Evolutionary conservation across 92 coral and sea anemone genomes (phyloP).

Genomic region (Meandrina meandrites): DNA sequence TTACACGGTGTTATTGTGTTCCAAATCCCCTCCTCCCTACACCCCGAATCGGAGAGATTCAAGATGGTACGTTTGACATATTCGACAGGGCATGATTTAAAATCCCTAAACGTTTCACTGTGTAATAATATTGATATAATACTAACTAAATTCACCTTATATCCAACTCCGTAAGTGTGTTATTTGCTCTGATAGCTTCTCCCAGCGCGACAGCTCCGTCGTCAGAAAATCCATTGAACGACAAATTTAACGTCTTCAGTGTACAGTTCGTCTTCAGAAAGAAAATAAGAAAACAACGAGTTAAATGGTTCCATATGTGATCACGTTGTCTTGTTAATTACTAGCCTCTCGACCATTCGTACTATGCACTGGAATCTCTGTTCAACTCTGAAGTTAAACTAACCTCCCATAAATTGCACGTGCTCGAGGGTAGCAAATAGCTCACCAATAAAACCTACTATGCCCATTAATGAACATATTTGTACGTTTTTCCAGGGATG

Average conservation of each 20-base stretch:
- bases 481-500: too few relatives aligned
- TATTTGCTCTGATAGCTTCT: slow-evolving; percentile 87
- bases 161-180: slow-evolving; percentile 85
- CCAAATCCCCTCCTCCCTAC: too few relatives aligned
- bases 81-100: too few relatives aligned
- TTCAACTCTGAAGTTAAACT: background rate
- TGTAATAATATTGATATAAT: too few relatives aligned
- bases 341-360: background rate
- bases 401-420: too few relatives aligned
- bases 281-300: background rate
- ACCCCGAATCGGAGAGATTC: too few relatives aligned
- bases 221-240: slow-evolving; percentile 92
- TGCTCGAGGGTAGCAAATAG: too few relatives aligned
- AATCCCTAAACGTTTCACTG: too few relatives aligned
- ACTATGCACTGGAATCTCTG: background rate
- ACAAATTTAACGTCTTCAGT: slow-evolving; percentile 78
- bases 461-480: too few relatives aligned
- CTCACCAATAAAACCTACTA: too few relatives aligned
- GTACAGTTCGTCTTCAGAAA: slow-evolving; percentile 83
- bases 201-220: slow-evolving; percentile 92
- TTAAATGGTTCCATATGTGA: background rate
- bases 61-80: too few relatives aligned
- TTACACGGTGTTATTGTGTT: too few relatives aligned
- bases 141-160: slow-evolving; percentile 58
- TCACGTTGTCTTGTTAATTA: background rate